Evolutionary conservation across 2,888 invertebrate species (phyloP).

Genomic region (Drosophila meridionalis): DNA sequence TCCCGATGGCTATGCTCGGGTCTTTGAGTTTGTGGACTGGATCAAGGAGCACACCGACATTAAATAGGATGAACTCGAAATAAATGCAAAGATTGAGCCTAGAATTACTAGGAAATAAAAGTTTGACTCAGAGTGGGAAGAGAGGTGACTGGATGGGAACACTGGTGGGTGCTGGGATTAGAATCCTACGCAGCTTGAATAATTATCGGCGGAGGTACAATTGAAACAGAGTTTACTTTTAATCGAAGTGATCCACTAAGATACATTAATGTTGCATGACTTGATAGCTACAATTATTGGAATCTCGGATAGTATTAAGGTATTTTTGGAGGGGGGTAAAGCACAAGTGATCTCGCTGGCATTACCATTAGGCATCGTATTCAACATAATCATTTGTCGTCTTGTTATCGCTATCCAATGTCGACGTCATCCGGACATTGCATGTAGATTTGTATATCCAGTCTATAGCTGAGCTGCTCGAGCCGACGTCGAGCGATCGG

Average conservation of each 20-base stretch:
- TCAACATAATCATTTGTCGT: background rate
- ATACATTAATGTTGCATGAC: conserved; percentile 8
- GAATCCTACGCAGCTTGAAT: background rate
- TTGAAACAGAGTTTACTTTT: conserved; percentile 8
- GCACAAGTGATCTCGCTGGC: conserved; percentile 23
- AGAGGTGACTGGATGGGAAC: too few relatives aligned
- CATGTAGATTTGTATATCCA: conserved; percentile 59
- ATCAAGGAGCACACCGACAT: conserved; percentile 59
- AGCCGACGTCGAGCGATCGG: conserved; percentile 32
- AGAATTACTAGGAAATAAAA: background rate
- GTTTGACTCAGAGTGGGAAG: background rate
- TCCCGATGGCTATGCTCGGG: conserved; percentile 83
- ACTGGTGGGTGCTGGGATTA: too few relatives aligned
- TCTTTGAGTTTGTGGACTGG: conserved; percentile 72
- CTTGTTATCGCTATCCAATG: conserved; percentile 2
- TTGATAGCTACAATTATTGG: conserved; percentile 20
- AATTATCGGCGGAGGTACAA: background rate
- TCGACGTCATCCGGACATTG: conserved; percentile 20
- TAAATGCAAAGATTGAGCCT: background rate
- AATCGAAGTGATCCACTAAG: conserved; percentile 7
- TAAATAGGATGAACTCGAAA: background rate
- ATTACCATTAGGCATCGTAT: conserved; percentile 16
- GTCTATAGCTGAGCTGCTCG: conserved; percentile 50
- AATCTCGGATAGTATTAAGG: conserved; percentile 37
- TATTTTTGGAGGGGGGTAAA: conserved; percentile 9